Evolutionary conservation across 2,888 invertebrate genomes (phyloP).

Genomic region (Chrysolina haemoptera): DNA sequence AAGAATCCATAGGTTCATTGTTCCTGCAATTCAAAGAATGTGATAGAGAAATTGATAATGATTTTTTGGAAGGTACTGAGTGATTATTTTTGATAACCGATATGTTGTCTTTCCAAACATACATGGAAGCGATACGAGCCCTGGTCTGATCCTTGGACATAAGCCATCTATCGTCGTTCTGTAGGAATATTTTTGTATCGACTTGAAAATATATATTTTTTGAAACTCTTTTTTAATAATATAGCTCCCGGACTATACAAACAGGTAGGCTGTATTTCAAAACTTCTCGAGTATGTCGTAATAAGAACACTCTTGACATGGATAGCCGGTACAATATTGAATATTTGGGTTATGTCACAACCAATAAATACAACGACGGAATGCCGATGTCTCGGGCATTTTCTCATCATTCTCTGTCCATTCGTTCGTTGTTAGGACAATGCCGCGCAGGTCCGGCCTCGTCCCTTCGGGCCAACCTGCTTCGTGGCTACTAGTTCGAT

Average conservation of each 20-base stretch:
- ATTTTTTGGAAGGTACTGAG: too few relatives aligned
- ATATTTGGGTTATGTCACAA: constrained; percentile 69
- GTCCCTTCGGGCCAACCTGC: neutral
- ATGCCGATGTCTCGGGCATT: constrained; percentile 64
- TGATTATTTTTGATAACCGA: too few relatives aligned
- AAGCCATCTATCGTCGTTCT: too few relatives aligned
- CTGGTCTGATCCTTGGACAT: too few relatives aligned
- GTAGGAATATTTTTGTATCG: too few relatives aligned
- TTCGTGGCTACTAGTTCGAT: neutral
- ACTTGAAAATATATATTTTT: too few relatives aligned
- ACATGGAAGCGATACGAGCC: too few relatives aligned
- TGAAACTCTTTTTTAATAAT: too few relatives aligned
- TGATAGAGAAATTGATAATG: too few relatives aligned
- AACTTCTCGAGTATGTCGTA: constrained; percentile 51
- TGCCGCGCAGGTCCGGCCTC: constrained; percentile 1
- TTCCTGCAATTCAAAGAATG: too few relatives aligned
- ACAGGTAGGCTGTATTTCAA: constrained; percentile 47
- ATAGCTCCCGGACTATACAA: constrained; percentile 31
- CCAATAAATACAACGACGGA: constrained; percentile 55
- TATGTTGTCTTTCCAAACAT: too few relatives aligned
- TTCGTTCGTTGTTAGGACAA: constrained; percentile 21
- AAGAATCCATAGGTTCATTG: too few relatives aligned
- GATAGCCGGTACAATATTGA: constrained; percentile 64
- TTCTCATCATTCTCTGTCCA: constrained; percentile 72
- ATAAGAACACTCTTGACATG: constrained; percentile 57